Evolutionary conservation across 1,140 invertebrate species (phyloP).

Genomic region (Nylanderia fulva): DNA sequence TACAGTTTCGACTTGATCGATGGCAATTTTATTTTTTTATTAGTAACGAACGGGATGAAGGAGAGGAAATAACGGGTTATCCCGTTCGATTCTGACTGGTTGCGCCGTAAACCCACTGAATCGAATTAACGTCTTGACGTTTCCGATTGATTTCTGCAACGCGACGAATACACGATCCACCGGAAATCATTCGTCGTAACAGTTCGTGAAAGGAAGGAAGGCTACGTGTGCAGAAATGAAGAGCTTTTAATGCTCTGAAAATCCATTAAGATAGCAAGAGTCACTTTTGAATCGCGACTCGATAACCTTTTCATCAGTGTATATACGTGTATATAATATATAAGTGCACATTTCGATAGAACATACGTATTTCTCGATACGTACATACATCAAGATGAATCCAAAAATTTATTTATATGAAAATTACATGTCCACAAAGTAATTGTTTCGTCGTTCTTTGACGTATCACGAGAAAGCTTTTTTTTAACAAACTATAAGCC

Average conservation of each 20-base stretch:
- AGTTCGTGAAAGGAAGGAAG: constrained; percentile 44
- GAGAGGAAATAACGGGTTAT: constrained; percentile 34
- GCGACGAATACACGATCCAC: constrained; percentile 39
- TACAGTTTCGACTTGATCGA: background rate
- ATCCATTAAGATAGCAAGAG: constrained; percentile 61
- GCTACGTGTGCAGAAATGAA: constrained; percentile 1
- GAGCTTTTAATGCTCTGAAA: constrained; percentile 57
- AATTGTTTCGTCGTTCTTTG: background rate
- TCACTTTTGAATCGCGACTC: constrained; percentile 39
- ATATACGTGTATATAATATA: background rate
- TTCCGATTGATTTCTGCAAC: constrained; percentile 59
- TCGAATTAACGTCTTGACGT: constrained; percentile 60
- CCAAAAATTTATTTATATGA: background rate
- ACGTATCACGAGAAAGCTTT: background rate
- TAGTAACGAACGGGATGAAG: background rate
- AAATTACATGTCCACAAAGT: background rate
- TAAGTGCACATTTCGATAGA: no score
- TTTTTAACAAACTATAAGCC: background rate
- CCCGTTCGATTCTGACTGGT: constrained; percentile 16
- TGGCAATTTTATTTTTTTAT: constrained; percentile 26
- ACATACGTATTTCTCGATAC: background rate
- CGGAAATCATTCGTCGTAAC: constrained; percentile 51
- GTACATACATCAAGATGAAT: background rate
- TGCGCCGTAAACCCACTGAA: constrained; percentile 36
- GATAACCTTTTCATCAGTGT: constrained; percentile 48